phyloP scores from a whole-genome alignment of 2,888 invertebrate species.

The Maniola hyperantus region DNA sequence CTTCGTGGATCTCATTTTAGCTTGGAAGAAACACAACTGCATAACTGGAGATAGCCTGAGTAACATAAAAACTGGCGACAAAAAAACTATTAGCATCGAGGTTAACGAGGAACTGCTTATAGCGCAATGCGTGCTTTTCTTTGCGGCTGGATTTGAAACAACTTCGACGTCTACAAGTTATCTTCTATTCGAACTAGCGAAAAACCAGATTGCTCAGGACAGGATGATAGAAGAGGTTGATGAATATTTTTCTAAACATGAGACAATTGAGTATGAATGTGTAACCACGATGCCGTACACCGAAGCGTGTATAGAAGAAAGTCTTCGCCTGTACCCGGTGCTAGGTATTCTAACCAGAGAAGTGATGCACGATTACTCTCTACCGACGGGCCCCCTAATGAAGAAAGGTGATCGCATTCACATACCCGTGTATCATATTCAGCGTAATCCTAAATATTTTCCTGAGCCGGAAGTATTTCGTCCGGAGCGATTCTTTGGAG shows the following conservation, averaged over 20 bases:
- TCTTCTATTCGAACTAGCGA: constrained; percentile 9
- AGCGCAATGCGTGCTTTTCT: constrained; percentile 3
- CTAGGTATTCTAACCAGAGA: background rate
- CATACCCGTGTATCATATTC: background rate
- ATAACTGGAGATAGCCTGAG: constrained; percentile 2
- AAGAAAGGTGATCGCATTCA: background rate
- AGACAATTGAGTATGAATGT: constrained; percentile 1
- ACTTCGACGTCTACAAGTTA: background rate
- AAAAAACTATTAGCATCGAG: background rate
- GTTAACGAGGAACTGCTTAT: background rate
- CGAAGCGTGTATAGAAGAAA: constrained; percentile 1
- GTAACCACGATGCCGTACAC: background rate
- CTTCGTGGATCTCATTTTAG: constrained; percentile 9
- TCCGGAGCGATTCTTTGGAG: constrained; percentile 12
- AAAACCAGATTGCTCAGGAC: background rate
- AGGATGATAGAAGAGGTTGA: constrained; percentile 6
- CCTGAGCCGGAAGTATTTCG: constrained; percentile 13
- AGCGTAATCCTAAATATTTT: background rate
- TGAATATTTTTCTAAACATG: constrained; percentile 6
- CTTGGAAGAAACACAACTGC: background rate
- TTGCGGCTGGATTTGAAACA: constrained; percentile 8
- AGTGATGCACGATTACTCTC: constrained; percentile 9
- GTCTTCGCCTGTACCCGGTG: constrained; percentile 4
- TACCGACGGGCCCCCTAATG: background rate
- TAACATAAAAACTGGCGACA: background rate